Evolutionary conservation across 2,888 invertebrate species (phyloP).

Genomic region (Chrysolina oricalcia): DNA sequence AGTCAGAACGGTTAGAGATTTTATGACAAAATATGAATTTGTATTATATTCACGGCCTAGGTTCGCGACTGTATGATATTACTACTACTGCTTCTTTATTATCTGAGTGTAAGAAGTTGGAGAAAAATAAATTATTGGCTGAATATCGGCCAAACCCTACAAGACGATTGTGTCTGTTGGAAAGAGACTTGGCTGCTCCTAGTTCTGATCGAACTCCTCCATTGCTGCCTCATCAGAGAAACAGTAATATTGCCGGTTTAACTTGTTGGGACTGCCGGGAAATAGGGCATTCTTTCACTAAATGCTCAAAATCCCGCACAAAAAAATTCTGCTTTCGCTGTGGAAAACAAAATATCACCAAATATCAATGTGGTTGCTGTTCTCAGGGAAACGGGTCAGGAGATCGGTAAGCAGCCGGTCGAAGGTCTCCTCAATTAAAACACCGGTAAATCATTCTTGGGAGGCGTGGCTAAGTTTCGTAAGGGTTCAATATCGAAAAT

Average conservation of each 20-base stretch:
- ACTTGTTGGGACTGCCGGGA: slow-evolving; percentile 35
- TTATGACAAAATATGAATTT: not conserved
- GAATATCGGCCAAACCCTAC: not conserved
- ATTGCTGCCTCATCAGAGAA: not conserved
- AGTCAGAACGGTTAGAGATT: slow-evolving; percentile 6
- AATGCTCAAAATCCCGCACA: slow-evolving; percentile 5
- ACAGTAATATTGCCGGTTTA: not conserved
- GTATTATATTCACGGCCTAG: slow-evolving; percentile 1
- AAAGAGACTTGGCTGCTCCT: slow-evolving; percentile 18
- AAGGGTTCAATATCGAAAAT: slow-evolving; percentile 10
- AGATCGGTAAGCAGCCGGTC: slow-evolving; percentile 27
- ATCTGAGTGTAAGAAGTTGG: slow-evolving; percentile 8
- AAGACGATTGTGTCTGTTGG: not conserved
- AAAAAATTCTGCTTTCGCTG: slow-evolving; percentile 32
- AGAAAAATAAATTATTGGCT: slow-evolving; percentile 5
- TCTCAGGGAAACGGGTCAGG: slow-evolving; percentile 21
- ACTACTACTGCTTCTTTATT: slow-evolving; percentile 5
- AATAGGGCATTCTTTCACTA: slow-evolving; percentile 18
- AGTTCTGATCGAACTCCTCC: not conserved
- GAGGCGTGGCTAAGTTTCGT: slow-evolving; percentile 36
- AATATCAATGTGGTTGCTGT: slow-evolving; percentile 5
- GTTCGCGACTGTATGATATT: not conserved
- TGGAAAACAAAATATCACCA: slow-evolving; percentile 24
- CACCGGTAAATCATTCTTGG: slow-evolving; percentile 35
- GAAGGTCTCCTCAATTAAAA: slow-evolving; percentile 25